Evolutionary conservation across 2,113 vertebrate genomes (phyloP), one percentile per base, ranked within the genome.

Genomic region (Triplophysa dalaica): DNA sequence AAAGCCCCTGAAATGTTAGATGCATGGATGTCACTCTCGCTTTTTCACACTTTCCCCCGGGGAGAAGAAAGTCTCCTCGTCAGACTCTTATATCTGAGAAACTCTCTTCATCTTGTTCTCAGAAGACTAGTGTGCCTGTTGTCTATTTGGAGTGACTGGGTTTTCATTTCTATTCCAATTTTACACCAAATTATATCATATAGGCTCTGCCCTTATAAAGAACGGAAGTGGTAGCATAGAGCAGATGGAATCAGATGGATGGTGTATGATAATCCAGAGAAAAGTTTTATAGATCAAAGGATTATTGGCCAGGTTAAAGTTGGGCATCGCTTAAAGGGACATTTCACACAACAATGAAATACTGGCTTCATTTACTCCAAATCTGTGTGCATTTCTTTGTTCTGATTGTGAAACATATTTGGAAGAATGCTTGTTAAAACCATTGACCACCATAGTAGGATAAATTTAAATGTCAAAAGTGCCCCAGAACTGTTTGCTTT

Each of bases 1-100:
- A 48, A 52, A 24, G 50, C 26, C 26, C 33, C 50, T 77, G 61
- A 80, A 80, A 64, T n/a, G 70, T 52, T 83, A 70, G 65, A 83
- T 67, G 54, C 68, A 72, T 58, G 54, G 56, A 33, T 65, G 77
- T 4, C 72, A 22, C 26, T 24, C 22, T 24, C 2, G n/a, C 76
- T 50, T 7, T 75, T 52, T 29, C 43, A 62, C 41, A 2, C 16
- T 6, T 52, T 11, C 4, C 52, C 33, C 64, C 8, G 61, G 22
- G 21, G 17, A 21, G 24, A 52, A 6, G 4, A 72, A 56, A 70
- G 6, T 52, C 68, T 3, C 26, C 21, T 38, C 11, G n/a, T 11
- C 16, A 1, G 41, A 61, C 41, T 65, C 33, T 77, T 38, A 72
- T 14, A 26, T 48, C 8, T 38, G 14, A 65, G 22, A 21, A 69